phyloP scores from a whole-genome alignment of 2,888 invertebrate genomes.

The Rhaphigaster nebulosa region DNA sequence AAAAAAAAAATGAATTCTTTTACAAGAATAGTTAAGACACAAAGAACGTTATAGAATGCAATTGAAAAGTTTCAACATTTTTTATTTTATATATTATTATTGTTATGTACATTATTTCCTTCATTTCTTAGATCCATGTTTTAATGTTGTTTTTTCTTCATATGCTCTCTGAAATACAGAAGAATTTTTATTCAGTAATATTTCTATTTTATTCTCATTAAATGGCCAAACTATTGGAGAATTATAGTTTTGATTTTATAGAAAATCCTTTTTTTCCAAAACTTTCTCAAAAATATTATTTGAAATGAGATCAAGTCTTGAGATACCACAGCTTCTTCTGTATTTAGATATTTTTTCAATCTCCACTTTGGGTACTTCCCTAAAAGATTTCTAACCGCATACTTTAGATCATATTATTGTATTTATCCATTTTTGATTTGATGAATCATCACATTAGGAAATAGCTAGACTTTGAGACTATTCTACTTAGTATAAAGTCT shows the following conservation, averaged over 20 bases:
- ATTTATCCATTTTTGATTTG: neutral
- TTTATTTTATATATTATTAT: neutral
- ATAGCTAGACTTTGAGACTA: neutral
- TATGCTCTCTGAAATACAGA: neutral
- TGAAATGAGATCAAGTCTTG: neutral
- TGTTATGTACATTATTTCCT: neutral
- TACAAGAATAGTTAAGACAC: neutral
- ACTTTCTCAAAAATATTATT: neutral
- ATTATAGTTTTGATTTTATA: too few relatives aligned
- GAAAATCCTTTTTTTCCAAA: too few relatives aligned
- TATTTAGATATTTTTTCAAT: neutral
- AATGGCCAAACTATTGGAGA: too few relatives aligned
- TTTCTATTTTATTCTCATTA: neutral
- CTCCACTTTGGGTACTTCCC: neutral
- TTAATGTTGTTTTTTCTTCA: neutral
- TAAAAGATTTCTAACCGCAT: neutral
- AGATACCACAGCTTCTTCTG: neutral
- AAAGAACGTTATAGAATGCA: neutral
- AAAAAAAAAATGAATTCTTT: neutral
- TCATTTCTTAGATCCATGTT: neutral
- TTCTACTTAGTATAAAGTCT: neutral
- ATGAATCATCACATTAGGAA: neutral
- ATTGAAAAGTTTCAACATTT: neutral
- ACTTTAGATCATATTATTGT: neutral
- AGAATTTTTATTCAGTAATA: neutral